A percentile compares a stretch with the other conserved stretches of the same genome.
phyloP scores from a whole-genome alignment of 2,888 invertebrate genomes.

The Melanostoma mellinum region DNA sequence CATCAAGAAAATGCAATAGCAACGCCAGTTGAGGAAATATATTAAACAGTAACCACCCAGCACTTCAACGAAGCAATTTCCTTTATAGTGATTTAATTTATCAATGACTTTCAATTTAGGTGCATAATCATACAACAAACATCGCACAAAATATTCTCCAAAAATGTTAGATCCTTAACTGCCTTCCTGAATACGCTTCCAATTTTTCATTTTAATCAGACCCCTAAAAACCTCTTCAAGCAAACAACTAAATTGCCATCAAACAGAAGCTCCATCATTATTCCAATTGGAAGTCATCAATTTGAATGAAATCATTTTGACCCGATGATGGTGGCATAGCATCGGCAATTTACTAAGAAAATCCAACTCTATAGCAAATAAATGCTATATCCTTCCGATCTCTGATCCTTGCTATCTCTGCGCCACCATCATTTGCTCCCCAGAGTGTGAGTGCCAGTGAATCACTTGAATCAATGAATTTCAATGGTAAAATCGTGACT shows the following conservation, averaged over 20 bases:
- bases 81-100: too few species aligned
- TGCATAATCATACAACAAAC: too few species aligned
- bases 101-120: too few species aligned
- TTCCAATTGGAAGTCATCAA: constrained; percentile 32
- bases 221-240: too few species aligned
- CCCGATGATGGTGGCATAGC: constrained; percentile 29
- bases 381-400: constrained; percentile 39
- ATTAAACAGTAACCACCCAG: too few species aligned
- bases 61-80: too few species aligned
- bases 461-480: constrained; percentile 59
- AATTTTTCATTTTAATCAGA: too few species aligned
- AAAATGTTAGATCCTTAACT: too few species aligned
- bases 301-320: constrained; percentile 35
- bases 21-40: too few species aligned
- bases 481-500: constrained; percentile 65
- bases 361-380: constrained; percentile 10
- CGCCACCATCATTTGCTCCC: constrained; percentile 49
- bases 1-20: too few species aligned
- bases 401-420: constrained; percentile 31
- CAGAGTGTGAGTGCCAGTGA: constrained; percentile 37
- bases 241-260: constrained; percentile 5
- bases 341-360: constrained; percentile 27
- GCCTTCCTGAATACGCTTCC: too few species aligned
- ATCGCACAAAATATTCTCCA: too few species aligned
- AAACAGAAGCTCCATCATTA: constrained; percentile 32